phyloP scores from a whole-genome alignment of 2,113 vertebrate species.

The Oriolus oriolus region DNA sequence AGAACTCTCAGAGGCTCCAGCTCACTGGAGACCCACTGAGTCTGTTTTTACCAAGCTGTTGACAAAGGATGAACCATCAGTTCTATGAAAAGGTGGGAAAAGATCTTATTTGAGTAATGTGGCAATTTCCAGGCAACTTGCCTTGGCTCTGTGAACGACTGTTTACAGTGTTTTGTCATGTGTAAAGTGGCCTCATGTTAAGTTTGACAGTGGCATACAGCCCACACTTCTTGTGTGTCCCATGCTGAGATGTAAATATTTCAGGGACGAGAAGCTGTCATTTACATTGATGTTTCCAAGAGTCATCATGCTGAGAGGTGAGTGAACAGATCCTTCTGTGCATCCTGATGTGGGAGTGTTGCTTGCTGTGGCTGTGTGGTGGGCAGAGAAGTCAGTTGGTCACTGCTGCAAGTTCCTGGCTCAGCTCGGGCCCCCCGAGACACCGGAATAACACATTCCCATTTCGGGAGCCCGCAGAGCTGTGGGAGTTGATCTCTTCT shows the following conservation, averaged over 20 bases:
- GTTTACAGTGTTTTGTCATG: background rate
- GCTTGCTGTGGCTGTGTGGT: background rate
- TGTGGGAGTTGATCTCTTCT: slow-evolving; percentile 1
- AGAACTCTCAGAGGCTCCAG: background rate
- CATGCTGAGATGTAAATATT: slow-evolving; percentile 35
- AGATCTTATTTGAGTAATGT: background rate
- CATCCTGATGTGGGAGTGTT: background rate
- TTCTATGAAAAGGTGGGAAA: background rate
- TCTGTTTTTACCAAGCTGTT: background rate
- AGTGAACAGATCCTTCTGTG: background rate
- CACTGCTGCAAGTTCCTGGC: background rate
- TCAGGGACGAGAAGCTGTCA: slow-evolving; percentile 12
- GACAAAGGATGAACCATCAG: background rate
- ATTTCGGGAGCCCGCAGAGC: background rate
- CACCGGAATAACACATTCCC: background rate
- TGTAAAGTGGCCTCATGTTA: slow-evolving; percentile 24
- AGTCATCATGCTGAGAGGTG: slow-evolving; percentile 4
- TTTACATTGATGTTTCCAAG: background rate
- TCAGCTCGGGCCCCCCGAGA: background rate
- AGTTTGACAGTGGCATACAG: slow-evolving; percentile 6
- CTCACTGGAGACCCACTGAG: background rate
- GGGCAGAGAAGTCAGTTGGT: background rate
- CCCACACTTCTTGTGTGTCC: background rate
- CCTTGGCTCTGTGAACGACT: background rate
- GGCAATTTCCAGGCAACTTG: background rate